phyloP scores from a whole-genome alignment of 2,888 invertebrate genomes.

The Athalia circularis region DNA sequence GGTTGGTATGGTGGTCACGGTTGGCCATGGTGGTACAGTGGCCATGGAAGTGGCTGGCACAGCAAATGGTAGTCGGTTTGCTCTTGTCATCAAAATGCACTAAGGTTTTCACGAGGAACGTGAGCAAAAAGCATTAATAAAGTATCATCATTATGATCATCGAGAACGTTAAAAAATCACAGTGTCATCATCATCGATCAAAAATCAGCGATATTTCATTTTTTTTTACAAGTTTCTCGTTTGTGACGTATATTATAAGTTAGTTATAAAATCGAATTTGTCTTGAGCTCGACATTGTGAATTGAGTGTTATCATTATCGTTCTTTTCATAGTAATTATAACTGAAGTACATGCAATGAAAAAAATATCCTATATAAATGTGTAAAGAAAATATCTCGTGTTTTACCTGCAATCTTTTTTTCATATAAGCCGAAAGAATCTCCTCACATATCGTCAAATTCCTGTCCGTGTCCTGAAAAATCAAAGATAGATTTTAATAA shows the following conservation, averaged over 20 bases:
- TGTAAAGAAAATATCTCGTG: slow-evolving; percentile 29
- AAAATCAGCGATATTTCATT: no score
- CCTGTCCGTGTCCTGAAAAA: slow-evolving; percentile 61
- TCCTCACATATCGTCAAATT: slow-evolving; percentile 66
- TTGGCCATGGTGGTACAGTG: slow-evolving; percentile 52
- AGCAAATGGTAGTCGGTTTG: slow-evolving; percentile 46
- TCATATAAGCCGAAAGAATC: slow-evolving; percentile 61
- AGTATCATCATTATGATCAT: neutral
- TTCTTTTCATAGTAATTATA: no score
- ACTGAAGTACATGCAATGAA: no score
- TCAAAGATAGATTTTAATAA: neutral
- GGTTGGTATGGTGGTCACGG: slow-evolving; percentile 46
- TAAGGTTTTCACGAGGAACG: neutral
- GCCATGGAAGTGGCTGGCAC: slow-evolving; percentile 56
- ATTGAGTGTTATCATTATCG: no score
- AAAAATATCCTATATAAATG: neutral
- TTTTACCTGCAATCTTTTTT: slow-evolving; percentile 61
- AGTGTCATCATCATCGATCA: no score
- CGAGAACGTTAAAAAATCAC: neutral
- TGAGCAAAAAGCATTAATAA: neutral
- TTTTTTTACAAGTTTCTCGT: no score
- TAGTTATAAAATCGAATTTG: no score
- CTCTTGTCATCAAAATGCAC: no score
- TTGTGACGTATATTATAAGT: no score
- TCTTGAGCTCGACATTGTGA: no score